Conservation (phyloP, 2,888 invertebrate genomes). For the Thereva nobilitata region DNA sequence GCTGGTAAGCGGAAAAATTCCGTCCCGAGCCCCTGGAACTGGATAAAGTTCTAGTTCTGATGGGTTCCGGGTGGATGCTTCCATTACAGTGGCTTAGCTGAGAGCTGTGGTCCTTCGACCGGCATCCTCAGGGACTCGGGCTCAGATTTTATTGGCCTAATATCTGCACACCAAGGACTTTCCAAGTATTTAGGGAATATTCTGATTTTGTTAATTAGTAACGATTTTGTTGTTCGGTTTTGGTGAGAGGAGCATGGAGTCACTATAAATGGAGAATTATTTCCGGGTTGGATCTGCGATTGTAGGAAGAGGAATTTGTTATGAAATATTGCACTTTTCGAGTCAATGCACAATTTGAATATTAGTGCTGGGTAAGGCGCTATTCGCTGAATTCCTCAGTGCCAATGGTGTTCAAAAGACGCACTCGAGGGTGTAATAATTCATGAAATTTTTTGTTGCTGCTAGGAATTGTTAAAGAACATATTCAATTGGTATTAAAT, state of each 20-base stretch:
- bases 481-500: too few species aligned
- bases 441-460: too few species aligned
- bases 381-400: too few species aligned
- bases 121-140: conserved; percentile 8
- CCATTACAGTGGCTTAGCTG: conserved; percentile 30
- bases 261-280: conserved; percentile 5
- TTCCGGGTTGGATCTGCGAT: background rate
- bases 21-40: conserved; percentile 25
- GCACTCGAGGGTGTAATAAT: too few species aligned
- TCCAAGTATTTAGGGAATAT: background rate
- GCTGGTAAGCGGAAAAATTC: conserved; percentile 41
- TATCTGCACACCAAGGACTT: conserved; percentile 18
- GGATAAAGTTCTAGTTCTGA: conserved; percentile 36
- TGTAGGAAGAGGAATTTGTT: too few species aligned
- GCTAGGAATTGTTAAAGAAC: too few species aligned
- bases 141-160: conserved; percentile 27
- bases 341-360: too few species aligned
- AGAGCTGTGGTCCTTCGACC: background rate
- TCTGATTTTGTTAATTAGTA: conserved; percentile 34
- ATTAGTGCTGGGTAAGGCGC: too few species aligned
- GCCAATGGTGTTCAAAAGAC: too few species aligned
- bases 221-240: conserved; percentile 22
- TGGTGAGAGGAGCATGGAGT: background rate
- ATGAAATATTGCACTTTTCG: too few species aligned
- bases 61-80: conserved; percentile 37